Base-by-base conservation (phyloP, 2,888 invertebrate species). In the Pandemis corylana region DNA sequence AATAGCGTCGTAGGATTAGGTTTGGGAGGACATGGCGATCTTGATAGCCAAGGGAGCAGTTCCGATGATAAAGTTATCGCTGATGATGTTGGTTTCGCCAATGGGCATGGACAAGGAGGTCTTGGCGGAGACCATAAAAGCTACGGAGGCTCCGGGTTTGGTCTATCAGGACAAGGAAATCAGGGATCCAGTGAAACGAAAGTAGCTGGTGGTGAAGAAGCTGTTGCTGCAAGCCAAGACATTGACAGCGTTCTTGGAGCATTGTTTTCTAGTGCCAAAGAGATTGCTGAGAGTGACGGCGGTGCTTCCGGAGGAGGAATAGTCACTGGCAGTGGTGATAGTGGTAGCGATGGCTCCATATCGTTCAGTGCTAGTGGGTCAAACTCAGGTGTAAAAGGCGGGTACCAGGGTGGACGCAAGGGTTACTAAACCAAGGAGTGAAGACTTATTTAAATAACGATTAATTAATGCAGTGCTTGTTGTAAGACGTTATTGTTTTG, bases 71-170 rank as follows among this genome's bases (percentile, higher is more conserved):
- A 15, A 20, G 20, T 56, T 3, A 20, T 56, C 15, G 15, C 9
- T 20, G 53, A 56, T 20, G 53, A 56, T 20, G 20, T 56, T 56
- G 64, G 64, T 5, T 46, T 20, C 5, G 15, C 9, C 20, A 15
- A 15, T 2, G 62, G 67, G 10, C 59, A 59, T 1, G 68, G 67
- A 20, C 69, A 69, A 9, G 69, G 68, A 41, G 20, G 42, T n/a
- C 10, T 42, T 12, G 41, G 15, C n/a, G 68, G 68, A 3, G 13
- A 49, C n/a, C 36, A 51, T 2, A 15, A n/a, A 12, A 64, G 42
- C 5, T 15, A 68, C 1, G 44, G 64, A 5, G 65, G 71, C 15
- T 56, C 2, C 13, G 68, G 74, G 9, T 20, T 15, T 20, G 53
- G 53, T 15, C 53, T 56, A 9, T 56, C 53, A 15, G 53, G 53